phyloP scores from a whole-genome alignment of 2,888 invertebrate genomes.

The Blastobasis lacticolella region DNA sequence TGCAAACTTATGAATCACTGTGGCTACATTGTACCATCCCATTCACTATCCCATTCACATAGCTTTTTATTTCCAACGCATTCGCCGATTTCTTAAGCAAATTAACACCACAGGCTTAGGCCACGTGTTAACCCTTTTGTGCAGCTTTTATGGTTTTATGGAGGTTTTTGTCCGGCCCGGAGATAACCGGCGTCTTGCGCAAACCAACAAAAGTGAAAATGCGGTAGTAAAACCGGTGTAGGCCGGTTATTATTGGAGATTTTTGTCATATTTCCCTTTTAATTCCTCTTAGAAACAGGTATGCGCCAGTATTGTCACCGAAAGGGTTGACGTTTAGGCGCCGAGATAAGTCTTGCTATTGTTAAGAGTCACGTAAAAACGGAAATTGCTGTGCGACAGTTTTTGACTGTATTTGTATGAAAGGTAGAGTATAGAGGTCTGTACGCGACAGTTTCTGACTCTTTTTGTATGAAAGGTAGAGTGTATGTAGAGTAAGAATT shows the following conservation, averaged over 20 bases:
- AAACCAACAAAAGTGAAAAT: conserved; percentile 70
- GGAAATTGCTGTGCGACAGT: too few relatives aligned
- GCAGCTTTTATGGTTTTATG: conserved; percentile 41
- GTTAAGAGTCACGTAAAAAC: too few relatives aligned
- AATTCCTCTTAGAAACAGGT: not conserved
- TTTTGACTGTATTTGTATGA: too few relatives aligned
- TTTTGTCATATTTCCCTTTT: conserved; percentile 13
- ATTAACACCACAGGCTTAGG: conserved; percentile 48
- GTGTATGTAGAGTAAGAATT: too few relatives aligned
- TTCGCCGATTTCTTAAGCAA: conserved; percentile 47
- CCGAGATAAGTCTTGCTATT: too few relatives aligned
- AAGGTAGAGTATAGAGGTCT: too few relatives aligned
- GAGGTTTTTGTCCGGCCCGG: conserved; percentile 28
- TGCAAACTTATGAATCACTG: conserved; percentile 5
- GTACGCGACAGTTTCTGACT: too few relatives aligned
- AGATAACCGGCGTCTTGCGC: conserved; percentile 34
- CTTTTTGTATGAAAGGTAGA: too few relatives aligned
- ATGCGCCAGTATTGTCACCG: conserved; percentile 1
- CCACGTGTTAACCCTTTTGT: conserved; percentile 64
- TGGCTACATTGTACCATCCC: conserved; percentile 15
- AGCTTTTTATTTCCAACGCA: not conserved
- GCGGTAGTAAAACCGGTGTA: conserved; percentile 48
- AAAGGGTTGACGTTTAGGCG: conserved; percentile 24
- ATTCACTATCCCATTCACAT: conserved; percentile 22
- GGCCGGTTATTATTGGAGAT: conserved; percentile 24